phyloP scores from a whole-genome alignment of 2,113 vertebrate genomes.

The Hippocampus zosterae region DNA sequence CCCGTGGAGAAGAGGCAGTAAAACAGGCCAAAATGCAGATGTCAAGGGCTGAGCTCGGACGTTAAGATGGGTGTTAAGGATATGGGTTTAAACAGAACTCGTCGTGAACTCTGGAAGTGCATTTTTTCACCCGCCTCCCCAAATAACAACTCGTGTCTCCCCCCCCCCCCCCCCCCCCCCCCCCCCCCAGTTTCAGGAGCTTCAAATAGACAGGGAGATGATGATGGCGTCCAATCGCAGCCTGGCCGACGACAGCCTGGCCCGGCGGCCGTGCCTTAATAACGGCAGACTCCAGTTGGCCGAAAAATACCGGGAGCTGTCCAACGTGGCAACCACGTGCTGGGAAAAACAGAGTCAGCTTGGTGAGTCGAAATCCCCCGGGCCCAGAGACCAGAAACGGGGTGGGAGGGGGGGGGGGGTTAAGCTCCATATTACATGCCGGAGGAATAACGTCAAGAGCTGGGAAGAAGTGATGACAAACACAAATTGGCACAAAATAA shows the following conservation, averaged over 20 bases:
- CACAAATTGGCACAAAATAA: slow-evolving; percentile 7
- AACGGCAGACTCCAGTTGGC: slow-evolving; percentile 86
- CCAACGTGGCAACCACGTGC: slow-evolving; percentile 77
- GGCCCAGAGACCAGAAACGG: neutral
- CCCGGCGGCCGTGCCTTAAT: slow-evolving; percentile 80
- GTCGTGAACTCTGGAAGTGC: neutral
- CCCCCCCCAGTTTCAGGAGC: slow-evolving; percentile 84
- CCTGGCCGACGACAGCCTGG: slow-evolving; percentile 84
- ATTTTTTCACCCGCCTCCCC: too few relatives aligned
- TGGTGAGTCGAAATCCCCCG: slow-evolving; percentile 71
- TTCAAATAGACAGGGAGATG: slow-evolving; percentile 84
- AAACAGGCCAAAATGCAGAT: too few relatives aligned
- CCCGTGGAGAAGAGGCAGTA: too few relatives aligned
- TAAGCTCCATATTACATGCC: slow-evolving; percentile 13
- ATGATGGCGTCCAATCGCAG: slow-evolving; percentile 83
- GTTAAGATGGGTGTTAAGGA: too few relatives aligned
- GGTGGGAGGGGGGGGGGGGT: too few relatives aligned
- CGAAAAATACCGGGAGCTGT: slow-evolving; percentile 89
- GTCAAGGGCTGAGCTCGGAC: too few relatives aligned
- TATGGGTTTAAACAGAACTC: too few relatives aligned
- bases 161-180: too few relatives aligned
- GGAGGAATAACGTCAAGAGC: slow-evolving; percentile 20
- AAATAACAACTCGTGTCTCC: neutral
- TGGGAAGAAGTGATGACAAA: slow-evolving; percentile 24
- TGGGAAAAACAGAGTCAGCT: slow-evolving; percentile 85